Evolutionary conservation across 2,888 invertebrate genomes (phyloP).

Genomic region (Choristoneura rosaceana): DNA sequence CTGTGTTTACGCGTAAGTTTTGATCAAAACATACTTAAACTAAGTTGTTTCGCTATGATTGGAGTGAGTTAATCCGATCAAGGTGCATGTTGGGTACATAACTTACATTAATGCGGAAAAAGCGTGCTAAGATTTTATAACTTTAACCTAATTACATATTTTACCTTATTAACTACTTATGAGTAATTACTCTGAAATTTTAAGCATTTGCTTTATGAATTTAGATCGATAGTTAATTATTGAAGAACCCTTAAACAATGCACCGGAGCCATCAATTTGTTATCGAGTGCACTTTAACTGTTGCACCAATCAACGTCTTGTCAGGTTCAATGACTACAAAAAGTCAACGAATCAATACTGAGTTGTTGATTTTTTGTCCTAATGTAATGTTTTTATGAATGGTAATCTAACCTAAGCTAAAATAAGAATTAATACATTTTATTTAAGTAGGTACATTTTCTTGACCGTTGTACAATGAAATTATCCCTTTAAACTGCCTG

Average conservation of each 20-base stretch:
- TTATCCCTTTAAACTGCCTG: background rate
- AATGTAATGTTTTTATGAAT: too few species aligned
- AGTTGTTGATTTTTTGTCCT: background rate
- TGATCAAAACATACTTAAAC: background rate
- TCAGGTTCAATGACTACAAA: constrained; percentile 32
- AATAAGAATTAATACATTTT: too few species aligned
- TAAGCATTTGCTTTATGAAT: background rate
- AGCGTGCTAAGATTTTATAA: background rate
- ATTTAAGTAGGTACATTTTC: background rate
- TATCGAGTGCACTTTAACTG: constrained; percentile 34
- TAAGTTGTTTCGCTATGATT: background rate
- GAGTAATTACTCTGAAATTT: background rate
- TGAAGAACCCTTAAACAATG: constrained; percentile 20
- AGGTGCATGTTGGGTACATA: background rate
- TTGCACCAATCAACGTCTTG: constrained; percentile 23
- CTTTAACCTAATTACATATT: background rate
- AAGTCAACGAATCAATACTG: constrained; percentile 10
- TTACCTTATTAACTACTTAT: background rate
- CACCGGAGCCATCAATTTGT: constrained; percentile 26
- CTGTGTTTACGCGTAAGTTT: background rate
- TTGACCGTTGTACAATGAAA: background rate
- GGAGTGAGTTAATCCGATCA: background rate
- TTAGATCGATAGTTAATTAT: constrained; percentile 11
- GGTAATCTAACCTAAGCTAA: too few species aligned
- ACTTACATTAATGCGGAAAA: background rate